Base-by-base conservation (phyloP, 35 echinoderm and acorn worm species). In the Heliocidaris erythrogramma region DNA sequence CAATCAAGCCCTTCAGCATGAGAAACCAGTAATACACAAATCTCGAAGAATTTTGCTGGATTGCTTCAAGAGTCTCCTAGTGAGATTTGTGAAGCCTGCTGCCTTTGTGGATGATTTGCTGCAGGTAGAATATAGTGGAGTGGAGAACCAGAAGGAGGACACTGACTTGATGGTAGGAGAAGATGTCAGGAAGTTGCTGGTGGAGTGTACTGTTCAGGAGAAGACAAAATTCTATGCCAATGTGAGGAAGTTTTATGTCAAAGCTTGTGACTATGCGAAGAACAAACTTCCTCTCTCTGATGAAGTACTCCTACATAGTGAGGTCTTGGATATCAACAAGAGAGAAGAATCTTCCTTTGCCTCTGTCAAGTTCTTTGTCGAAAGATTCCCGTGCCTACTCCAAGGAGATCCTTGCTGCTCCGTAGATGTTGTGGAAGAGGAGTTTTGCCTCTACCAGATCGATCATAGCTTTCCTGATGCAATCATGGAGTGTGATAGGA, bases 401-500 rank as follows among this genome's bases (percentile, higher is more conserved):
- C 94, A 56, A 48, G 32, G 27, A 13, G 27, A 48, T 60, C 84
- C 94, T 71, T 18, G 27, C 27, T 60, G 47, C 60, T 84, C 60
- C 32, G 7, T 84, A 60, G 90, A 92, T 27, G 13, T 56, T 92
- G 50, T 90, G 29, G 86, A 95, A 90, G 85, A 95, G 86, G 94
- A 95, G 86, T 95, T 95, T 95, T 86, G 85, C 85, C 42, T 90
- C 10, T 95, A 88, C 50, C 94, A 95, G 86, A 65, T 95, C 12
- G 94, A 95, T 32, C 86, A 42, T 10, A 16, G 42, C 30, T 32
- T 95, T 53, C 47, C 35, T 12, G 27, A 24, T 52, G 86, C 49
- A 42, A 90, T 60, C 47, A 31, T 30, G 7, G 50, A 88, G 47
- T 49, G 24, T 48, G 86, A 90, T 12, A 88, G 94, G 29, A 52